A percentile compares a stretch with the other conserved stretches of the same genome.
These are phyloP conservation scores for Batillaria attramentaria DNA, from an alignment of 1,140 invertebrate genomes.

Conservation along the genomic window DNA sequence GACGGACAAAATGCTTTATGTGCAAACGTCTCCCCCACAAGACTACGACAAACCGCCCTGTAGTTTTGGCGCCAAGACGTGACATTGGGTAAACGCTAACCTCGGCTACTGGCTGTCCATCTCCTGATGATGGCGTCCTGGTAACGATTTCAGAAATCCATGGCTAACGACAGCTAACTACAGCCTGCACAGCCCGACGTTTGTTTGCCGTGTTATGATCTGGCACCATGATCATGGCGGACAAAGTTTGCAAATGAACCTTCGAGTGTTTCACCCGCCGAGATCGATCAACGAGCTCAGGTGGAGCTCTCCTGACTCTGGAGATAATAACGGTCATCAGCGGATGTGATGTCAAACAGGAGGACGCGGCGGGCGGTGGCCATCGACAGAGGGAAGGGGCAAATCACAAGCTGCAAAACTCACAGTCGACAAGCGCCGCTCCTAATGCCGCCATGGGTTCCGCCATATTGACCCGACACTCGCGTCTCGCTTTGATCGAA, in stretches of 20 bases:
- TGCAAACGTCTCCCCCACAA: too few species aligned
- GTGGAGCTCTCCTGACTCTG: conserved; percentile 29
- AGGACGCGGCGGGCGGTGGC: conserved; percentile 21
- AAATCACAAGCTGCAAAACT: conserved; percentile 36
- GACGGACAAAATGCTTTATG: too few species aligned
- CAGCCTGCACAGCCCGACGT: neutral
- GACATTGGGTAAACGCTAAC: too few species aligned
- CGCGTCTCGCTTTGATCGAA: conserved; percentile 15
- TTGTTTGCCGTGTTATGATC: conserved; percentile 32
- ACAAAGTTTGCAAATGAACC: conserved; percentile 37
- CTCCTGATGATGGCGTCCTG: neutral
- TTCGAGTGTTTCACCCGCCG: conserved; percentile 17
- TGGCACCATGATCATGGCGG: conserved; percentile 20
- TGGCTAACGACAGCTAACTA: conserved; percentile 31
- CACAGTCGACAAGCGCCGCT: conserved; percentile 19
- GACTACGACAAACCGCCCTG: too few species aligned
- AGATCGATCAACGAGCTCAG: conserved; percentile 29
- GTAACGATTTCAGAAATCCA: conserved; percentile 34
- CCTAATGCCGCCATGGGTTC: conserved; percentile 14
- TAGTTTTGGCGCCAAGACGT: too few species aligned
- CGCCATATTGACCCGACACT: conserved; percentile 22
- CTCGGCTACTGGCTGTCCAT: neutral
- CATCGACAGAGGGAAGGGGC: conserved; percentile 1
- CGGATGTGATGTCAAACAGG: conserved; percentile 36
- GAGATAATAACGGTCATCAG: conserved; percentile 37